Conservation (phyloP, 1,140 invertebrate species). For the Elymnias hypermnestra region DNA sequence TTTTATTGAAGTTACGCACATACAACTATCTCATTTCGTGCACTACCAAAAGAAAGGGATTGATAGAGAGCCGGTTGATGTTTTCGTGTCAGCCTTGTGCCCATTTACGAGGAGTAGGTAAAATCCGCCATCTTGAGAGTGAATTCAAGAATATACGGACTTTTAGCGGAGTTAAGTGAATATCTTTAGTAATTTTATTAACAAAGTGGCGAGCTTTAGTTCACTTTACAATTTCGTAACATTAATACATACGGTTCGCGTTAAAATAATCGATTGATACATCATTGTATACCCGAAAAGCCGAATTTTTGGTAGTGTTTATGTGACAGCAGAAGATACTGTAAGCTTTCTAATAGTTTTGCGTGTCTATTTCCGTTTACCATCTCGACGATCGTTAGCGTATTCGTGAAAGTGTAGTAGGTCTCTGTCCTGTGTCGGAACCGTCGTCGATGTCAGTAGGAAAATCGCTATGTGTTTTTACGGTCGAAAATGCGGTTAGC, state of each 20-base stretch:
- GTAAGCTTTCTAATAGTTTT: conserved; percentile 76
- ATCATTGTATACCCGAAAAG: conserved; percentile 51
- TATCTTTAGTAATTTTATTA: conserved; percentile 68
- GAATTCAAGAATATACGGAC: conserved; percentile 74
- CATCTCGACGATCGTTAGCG: conserved; percentile 65
- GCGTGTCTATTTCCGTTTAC: conserved; percentile 73
- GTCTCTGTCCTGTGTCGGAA: conserved; percentile 37
- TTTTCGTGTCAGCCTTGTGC: conserved; percentile 76
- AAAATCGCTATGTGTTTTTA: conserved; percentile 57
- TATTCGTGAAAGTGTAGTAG: conserved; percentile 69
- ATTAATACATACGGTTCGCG: conserved; percentile 39
- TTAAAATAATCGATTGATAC: conserved; percentile 47
- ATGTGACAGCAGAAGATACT: conserved; percentile 74
- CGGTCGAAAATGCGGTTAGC: conserved; percentile 68
- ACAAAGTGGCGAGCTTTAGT: conserved; percentile 61
- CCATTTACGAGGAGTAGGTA: conserved; percentile 75
- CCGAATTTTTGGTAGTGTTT: conserved; percentile 73
- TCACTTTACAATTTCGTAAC: conserved; percentile 37
- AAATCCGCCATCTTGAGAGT: conserved; percentile 77
- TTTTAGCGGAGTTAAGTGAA: conserved; percentile 69
- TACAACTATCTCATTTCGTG: conserved; percentile 61
- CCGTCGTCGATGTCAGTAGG: conserved; percentile 18
- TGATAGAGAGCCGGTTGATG: conserved; percentile 72
- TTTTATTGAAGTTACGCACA: conserved; percentile 57
- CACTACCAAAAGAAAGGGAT: conserved; percentile 61